These are phyloP conservation scores for Lasius platythorax DNA, from an alignment of 2,888 invertebrate species.

Conservation along the genomic window DNA sequence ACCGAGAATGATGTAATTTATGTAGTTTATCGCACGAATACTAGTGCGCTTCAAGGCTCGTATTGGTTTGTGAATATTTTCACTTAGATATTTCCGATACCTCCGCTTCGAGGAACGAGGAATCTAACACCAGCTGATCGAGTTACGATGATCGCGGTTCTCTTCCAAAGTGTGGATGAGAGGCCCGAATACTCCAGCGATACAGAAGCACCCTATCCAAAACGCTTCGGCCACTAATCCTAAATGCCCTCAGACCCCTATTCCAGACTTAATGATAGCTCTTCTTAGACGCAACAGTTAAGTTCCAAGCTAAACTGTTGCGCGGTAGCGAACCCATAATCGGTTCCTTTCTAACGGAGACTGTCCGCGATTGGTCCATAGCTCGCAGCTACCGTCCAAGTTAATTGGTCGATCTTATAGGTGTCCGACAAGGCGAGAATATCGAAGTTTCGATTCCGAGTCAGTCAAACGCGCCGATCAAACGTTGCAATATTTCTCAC, in stretches of 20 bases:
- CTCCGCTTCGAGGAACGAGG: conserved; percentile 28
- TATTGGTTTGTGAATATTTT: neutral
- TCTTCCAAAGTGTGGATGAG: conserved; percentile 25
- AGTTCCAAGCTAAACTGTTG: conserved; percentile 73
- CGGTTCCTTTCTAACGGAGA: conserved; percentile 74
- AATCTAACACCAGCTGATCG: conserved; percentile 67
- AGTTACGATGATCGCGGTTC: conserved; percentile 62
- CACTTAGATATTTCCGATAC: conserved; percentile 16
- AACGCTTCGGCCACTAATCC: conserved; percentile 76
- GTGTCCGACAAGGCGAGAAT: conserved; percentile 51
- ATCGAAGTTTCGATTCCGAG: conserved; percentile 31
- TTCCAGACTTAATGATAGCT: conserved; percentile 77
- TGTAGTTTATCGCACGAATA: neutral
- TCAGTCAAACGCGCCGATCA: neutral
- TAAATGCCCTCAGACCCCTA: conserved; percentile 73
- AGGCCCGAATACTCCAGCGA: conserved; percentile 65
- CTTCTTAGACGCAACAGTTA: conserved; percentile 76
- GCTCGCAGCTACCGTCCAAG: conserved; percentile 64
- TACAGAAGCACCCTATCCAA: conserved; percentile 74
- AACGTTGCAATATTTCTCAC: neutral
- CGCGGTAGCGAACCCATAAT: conserved; percentile 72
- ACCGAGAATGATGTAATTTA: neutral
- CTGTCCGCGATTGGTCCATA: conserved; percentile 65
- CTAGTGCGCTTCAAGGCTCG: too few species aligned
- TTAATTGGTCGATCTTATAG: conserved; percentile 62